phyloP scores from a whole-genome alignment of 1,140 invertebrate species.

The Drosophila lacteicornis region DNA sequence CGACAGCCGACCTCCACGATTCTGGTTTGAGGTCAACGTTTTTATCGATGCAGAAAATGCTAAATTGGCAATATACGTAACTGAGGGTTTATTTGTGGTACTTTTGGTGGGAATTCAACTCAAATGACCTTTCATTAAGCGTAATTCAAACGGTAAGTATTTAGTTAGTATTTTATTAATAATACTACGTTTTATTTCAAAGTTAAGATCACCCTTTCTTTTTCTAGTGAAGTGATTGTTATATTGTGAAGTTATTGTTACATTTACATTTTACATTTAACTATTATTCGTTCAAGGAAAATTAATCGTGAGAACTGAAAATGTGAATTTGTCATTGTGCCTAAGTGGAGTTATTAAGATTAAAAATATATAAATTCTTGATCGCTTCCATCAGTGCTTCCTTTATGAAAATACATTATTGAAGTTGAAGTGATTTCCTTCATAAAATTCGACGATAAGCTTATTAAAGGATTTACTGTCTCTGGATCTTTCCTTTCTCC shows the following conservation, averaged over 20 bases:
- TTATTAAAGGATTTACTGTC: not conserved
- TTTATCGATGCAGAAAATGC: slow-evolving; percentile 71
- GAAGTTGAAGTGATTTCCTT: not conserved
- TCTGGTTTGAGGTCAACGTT: slow-evolving; percentile 71
- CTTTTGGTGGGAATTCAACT: not conserved
- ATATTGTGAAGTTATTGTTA: not conserved
- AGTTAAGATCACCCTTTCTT: not conserved
- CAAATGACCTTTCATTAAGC: not conserved
- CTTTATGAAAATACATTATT: no score
- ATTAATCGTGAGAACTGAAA: not conserved
- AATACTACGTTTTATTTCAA: not conserved
- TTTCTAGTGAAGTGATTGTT: not conserved
- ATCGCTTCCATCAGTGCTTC: not conserved
- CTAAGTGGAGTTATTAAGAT: not conserved
- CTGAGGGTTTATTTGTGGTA: not conserved
- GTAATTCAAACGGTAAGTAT: not conserved
- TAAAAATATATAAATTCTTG: not conserved
- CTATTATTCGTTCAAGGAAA: not conserved
- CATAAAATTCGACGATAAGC: not conserved
- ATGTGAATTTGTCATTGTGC: not conserved
- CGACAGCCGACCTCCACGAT: slow-evolving; percentile 60
- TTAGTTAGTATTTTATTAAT: not conserved
- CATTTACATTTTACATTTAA: not conserved
- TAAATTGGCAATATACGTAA: slow-evolving; percentile 14
- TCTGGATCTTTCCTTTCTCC: not conserved